phyloP scores from a whole-genome alignment of 2,113 vertebrate species.

The Anolis sagrei region DNA sequence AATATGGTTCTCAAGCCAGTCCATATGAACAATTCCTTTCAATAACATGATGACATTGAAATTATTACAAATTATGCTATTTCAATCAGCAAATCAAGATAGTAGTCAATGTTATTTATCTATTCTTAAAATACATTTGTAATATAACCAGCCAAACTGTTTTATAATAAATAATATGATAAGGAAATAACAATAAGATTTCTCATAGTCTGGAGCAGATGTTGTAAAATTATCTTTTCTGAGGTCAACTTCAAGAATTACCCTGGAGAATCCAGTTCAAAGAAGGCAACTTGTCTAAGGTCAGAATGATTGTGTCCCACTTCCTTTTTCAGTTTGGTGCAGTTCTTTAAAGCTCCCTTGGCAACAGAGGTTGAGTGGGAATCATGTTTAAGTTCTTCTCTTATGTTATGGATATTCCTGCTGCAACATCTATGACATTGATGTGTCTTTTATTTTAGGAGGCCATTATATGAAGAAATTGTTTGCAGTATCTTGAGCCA shows the following conservation, averaged over 20 bases:
- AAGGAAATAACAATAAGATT: not conserved
- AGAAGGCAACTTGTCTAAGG: too few relatives aligned
- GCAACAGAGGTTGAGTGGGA: not conserved
- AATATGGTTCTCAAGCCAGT: not conserved
- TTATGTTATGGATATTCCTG: not conserved
- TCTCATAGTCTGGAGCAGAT: not conserved
- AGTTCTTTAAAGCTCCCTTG: not conserved
- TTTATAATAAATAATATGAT: too few relatives aligned
- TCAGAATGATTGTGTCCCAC: not conserved
- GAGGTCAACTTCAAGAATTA: too few relatives aligned
- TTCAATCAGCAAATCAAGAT: not conserved
- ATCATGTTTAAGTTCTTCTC: not conserved
- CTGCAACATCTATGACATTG: not conserved
- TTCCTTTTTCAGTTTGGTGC: not conserved
- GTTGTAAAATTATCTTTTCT: too few relatives aligned
- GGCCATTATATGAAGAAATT: slow-evolving; percentile 80
- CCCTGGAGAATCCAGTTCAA: too few relatives aligned
- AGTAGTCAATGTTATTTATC: not conserved
- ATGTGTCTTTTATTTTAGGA: not conserved
- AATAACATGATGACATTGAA: not conserved
- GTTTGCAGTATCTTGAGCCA: slow-evolving; percentile 25
- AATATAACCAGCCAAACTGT: not conserved
- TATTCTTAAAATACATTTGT: not conserved
- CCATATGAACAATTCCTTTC: not conserved
- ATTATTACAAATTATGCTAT: not conserved